Percentiles rank a stretch among this genome's conserved stretches.
These are phyloP conservation scores for Nephrotoma appendiculata DNA, from an alignment of 2,888 invertebrate genomes.

Conservation along the genomic window DNA sequence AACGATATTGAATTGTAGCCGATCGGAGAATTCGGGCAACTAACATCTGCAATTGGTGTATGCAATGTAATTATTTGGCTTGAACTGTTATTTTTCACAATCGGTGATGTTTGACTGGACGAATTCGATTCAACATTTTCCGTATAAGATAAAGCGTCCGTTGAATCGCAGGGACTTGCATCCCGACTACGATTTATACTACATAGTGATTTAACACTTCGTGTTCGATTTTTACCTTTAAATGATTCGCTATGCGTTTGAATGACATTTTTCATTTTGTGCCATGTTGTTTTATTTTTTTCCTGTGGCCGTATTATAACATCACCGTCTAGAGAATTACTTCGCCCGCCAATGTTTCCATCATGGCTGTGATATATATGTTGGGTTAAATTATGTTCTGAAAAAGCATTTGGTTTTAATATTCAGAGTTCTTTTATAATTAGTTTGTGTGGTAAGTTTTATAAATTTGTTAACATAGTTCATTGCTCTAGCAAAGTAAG, in stretches of 20 bases:
- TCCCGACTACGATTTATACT: conserved; percentile 14
- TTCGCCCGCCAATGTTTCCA: conserved; percentile 14
- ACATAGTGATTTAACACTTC: conserved; percentile 14
- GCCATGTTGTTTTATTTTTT: conserved; percentile 60
- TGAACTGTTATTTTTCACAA: not conserved
- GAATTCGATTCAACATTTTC: conserved; percentile 6
- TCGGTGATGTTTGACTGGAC: not conserved
- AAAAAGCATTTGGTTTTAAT: not conserved
- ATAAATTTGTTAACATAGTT: not conserved
- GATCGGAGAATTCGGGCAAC: conserved; percentile 10
- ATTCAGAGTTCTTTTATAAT: not conserved
- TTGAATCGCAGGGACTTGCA: conserved; percentile 14
- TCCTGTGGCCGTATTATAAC: conserved; percentile 6
- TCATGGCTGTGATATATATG: not conserved
- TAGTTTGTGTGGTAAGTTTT: not conserved
- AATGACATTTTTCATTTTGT: conserved; percentile 62
- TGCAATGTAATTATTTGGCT: not conserved
- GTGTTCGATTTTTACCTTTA: conserved; percentile 13
- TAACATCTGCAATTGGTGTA: not conserved
- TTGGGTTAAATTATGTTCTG: not conserved
- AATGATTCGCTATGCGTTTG: conserved; percentile 35
- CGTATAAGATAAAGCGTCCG: conserved; percentile 11
- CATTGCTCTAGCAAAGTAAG: too few species aligned
- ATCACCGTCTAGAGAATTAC: conserved; percentile 23
- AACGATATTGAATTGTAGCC: not conserved